Evolutionary conservation across 2,113 vertebrate genomes (phyloP).

Genomic region (Phaethornis superciliosus): DNA sequence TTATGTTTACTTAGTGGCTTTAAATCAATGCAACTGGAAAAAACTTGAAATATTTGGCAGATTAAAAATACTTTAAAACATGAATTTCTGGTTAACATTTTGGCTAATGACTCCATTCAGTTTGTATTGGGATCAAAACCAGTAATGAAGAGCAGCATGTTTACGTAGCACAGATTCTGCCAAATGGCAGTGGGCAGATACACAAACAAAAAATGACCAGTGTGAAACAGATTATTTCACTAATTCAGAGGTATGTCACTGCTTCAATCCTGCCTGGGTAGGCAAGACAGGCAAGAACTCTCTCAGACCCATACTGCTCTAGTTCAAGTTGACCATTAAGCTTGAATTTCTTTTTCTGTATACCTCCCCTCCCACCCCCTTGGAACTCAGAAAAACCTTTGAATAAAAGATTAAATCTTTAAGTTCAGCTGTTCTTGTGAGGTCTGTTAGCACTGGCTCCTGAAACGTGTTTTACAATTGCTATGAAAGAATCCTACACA

Average conservation of each 20-base stretch:
- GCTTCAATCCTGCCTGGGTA: background rate
- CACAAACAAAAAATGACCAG: background rate
- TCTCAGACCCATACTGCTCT: background rate
- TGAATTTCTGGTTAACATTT: conserved; percentile 27
- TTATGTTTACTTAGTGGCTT: background rate
- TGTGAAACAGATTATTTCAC: background rate
- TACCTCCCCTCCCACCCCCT: background rate
- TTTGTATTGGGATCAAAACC: background rate
- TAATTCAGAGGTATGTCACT: background rate
- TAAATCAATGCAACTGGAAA: conserved; percentile 39
- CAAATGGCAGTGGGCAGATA: background rate
- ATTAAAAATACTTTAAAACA: conserved; percentile 27
- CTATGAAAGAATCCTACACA: background rate
- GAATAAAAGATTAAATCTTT: background rate
- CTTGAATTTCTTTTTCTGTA: background rate
- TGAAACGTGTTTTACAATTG: background rate
- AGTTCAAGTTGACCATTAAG: background rate
- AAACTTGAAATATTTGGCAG: conserved; percentile 52
- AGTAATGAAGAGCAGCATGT: conserved; percentile 1
- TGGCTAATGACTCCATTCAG: conserved; percentile 3
- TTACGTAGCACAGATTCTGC: background rate
- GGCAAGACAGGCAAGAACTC: background rate
- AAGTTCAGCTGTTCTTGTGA: background rate
- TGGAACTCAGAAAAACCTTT: background rate
- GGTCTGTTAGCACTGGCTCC: background rate